Percentiles rank a stretch among this genome's conserved stretches.
Conservation (phyloP, 2,888 invertebrate genomes). For the Adela reaumurella region DNA sequence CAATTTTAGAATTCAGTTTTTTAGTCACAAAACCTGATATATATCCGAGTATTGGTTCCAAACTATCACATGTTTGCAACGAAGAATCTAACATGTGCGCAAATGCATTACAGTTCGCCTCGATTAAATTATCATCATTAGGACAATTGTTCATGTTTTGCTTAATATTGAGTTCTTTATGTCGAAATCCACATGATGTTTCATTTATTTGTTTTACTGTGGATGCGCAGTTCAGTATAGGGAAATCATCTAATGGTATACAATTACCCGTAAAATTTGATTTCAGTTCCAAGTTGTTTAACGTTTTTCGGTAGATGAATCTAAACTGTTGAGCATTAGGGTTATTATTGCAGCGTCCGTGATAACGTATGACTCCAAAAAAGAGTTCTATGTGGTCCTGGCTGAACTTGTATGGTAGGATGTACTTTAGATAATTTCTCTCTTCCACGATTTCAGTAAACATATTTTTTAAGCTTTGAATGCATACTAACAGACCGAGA, state of each 20-base stretch:
- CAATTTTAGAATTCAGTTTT: background rate
- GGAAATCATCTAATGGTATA: background rate
- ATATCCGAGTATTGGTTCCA: background rate
- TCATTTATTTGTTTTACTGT: background rate
- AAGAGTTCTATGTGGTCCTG: background rate
- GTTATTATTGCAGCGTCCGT: background rate
- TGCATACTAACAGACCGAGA: background rate
- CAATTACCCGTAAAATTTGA: background rate
- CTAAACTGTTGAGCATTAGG: background rate
- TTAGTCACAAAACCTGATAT: background rate
- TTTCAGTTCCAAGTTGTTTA: background rate
- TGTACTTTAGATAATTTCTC: background rate
- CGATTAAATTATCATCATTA: background rate
- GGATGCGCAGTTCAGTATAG: background rate
- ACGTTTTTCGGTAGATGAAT: background rate
- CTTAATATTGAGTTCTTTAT: background rate
- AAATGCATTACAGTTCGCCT: background rate
- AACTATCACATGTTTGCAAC: background rate
- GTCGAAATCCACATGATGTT: background rate
- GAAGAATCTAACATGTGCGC: background rate
- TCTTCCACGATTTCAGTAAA: background rate
- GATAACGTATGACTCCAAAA: background rate
- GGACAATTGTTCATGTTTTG: background rate
- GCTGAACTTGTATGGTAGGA: background rate
- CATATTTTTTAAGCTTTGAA: background rate